Conservation (phyloP, 2,113 vertebrate genomes). For the Fregetta grallaria region DNA sequence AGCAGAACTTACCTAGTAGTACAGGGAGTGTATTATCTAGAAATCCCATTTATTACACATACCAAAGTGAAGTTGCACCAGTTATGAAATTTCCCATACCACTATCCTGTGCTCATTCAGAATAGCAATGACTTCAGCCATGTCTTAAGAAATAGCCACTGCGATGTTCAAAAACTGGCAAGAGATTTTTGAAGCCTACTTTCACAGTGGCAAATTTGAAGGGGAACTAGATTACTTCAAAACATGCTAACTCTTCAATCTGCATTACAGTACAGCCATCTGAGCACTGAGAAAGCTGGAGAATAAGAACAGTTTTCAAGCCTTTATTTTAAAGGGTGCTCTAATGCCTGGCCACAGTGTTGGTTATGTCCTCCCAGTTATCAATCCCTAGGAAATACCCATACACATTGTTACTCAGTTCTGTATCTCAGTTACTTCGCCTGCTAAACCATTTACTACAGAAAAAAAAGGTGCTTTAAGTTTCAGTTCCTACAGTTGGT, state of each 20-base stretch:
- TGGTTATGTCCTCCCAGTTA: not conserved
- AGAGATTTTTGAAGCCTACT: not conserved
- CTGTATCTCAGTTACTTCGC: not conserved
- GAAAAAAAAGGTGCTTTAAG: not conserved
- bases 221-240: not conserved
- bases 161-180: not conserved
- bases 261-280: not conserved
- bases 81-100: constrained; percentile 1
- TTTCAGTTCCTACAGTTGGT: not conserved
- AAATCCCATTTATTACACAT: constrained; percentile 15
- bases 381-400: not conserved
- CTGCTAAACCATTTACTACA: not conserved
- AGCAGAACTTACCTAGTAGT: not conserved
- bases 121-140: not conserved
- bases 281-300: not conserved
- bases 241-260: not conserved
- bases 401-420: not conserved
- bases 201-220: not conserved
- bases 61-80: not conserved
- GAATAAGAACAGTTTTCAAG: not conserved
- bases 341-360: not conserved
- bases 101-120: not conserved
- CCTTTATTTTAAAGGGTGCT: not conserved
- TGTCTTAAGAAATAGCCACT: not conserved
- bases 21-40: constrained; percentile 2